phyloP scores from a whole-genome alignment of 2,113 vertebrate species.

The Ceyx margarethae region DNA sequence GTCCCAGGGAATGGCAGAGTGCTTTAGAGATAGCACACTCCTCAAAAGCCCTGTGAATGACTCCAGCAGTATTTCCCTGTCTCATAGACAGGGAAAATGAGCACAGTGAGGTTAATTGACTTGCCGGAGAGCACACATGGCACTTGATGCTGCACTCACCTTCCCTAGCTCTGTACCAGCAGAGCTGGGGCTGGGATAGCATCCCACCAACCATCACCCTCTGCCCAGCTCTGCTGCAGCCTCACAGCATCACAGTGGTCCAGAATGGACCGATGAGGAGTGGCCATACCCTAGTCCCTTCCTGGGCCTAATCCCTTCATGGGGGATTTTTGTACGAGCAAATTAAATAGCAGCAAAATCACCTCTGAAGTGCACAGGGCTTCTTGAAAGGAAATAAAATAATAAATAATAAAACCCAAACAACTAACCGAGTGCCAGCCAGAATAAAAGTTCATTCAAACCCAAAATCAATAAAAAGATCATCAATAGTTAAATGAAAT shows the following conservation, averaged over 20 bases:
- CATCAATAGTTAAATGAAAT: conserved; percentile 36
- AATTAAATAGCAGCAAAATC: not conserved
- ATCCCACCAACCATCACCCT: not conserved
- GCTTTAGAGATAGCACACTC: not conserved
- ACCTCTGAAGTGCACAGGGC: not conserved
- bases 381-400: not conserved
- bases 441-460: conserved; percentile 27
- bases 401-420: not conserved
- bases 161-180: not conserved
- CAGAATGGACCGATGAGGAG: fast-evolving
- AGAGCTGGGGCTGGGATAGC: fast-evolving
- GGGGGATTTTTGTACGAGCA: not conserved
- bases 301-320: not conserved
- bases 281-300: not conserved
- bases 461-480: conserved; percentile 22
- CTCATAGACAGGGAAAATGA: not conserved
- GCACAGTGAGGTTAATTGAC: conserved; percentile 4
- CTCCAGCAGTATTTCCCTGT: not conserved
- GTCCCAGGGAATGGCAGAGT: not conserved
- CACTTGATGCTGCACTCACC: not conserved
- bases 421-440: not conserved
- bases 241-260: not conserved
- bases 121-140: not conserved
- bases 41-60: not conserved
- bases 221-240: fast-evolving